Evolutionary conservation across 1,140 invertebrate genomes (phyloP).

Genomic region (Pachypsylla venusta): DNA sequence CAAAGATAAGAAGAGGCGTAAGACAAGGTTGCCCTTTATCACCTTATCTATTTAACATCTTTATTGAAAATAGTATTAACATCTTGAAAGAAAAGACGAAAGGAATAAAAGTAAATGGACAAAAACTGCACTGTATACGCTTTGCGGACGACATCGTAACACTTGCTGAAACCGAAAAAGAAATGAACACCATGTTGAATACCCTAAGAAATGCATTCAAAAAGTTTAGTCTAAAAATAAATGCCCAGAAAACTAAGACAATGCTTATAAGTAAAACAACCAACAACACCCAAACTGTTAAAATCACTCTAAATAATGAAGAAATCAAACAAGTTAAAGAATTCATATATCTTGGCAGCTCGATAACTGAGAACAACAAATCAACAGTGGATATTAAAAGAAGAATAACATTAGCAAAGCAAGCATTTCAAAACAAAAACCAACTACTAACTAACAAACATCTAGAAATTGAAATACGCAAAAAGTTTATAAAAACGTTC

Average conservation of each 20-base stretch:
- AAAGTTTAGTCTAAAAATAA: slow-evolving; percentile 16
- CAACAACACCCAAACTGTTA: slow-evolving; percentile 7
- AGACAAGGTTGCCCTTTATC: slow-evolving; percentile 11
- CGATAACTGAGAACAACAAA: background rate
- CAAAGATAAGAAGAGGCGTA: slow-evolving; percentile 11
- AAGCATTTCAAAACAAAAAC: slow-evolving; percentile 8
- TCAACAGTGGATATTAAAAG: slow-evolving; percentile 7
- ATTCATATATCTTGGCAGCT: slow-evolving; percentile 10
- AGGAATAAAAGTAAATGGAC: background rate
- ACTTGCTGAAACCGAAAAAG: slow-evolving; percentile 12
- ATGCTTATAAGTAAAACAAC: slow-evolving; percentile 8
- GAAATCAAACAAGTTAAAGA: background rate
- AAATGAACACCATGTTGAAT: slow-evolving; percentile 13
- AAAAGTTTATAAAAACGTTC: slow-evolving; percentile 3
- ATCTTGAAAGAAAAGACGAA: slow-evolving; percentile 8
- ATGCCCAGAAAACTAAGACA: slow-evolving; percentile 10
- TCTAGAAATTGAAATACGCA: slow-evolving; percentile 6
- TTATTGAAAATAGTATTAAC: slow-evolving; percentile 11
- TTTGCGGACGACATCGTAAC: slow-evolving; percentile 16
- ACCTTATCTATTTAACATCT: slow-evolving; percentile 7
- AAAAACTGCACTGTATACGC: slow-evolving; percentile 11
- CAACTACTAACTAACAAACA: background rate
- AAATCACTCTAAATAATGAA: slow-evolving; percentile 10
- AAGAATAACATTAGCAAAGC: slow-evolving; percentile 6
- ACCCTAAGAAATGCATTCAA: slow-evolving; percentile 10